A percentile compares a stretch with the other conserved stretches of the same genome.
Evolutionary conservation across 92 coral and sea anemone species (phyloP).

Genomic region (Epizoanthus ramosus): DNA sequence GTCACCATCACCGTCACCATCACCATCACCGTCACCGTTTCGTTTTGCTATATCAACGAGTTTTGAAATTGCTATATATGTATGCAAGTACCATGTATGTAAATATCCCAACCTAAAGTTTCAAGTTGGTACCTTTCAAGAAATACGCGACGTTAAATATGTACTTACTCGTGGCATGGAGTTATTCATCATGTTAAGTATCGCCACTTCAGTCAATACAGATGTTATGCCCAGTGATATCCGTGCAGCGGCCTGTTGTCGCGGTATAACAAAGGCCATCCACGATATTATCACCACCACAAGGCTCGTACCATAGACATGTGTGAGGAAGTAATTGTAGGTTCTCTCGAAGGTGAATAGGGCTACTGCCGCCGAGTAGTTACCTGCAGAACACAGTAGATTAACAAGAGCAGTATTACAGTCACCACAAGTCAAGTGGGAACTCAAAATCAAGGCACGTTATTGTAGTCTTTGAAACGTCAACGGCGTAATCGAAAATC

Average conservation of each 20-base stretch:
- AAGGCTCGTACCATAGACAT: conserved; percentile 74
- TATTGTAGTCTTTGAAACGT: too few species aligned
- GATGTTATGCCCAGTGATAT: conserved; percentile 77
- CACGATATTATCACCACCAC: conserved; percentile 77
- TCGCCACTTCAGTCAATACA: conserved; percentile 70
- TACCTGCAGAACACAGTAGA: conserved; percentile 39
- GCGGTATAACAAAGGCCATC: conserved; percentile 75
- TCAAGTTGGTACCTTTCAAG: too few species aligned
- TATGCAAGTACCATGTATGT: too few species aligned
- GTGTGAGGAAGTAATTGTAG: conserved; percentile 73
- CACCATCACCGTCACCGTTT: too few species aligned
- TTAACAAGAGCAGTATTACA: background rate
- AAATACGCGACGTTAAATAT: background rate
- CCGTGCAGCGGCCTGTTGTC: conserved; percentile 82
- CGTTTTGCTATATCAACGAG: too few species aligned
- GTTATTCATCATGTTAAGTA: conserved; percentile 76
- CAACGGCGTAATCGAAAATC: too few species aligned
- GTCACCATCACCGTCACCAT: too few species aligned
- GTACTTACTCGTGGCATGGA: conserved; percentile 77
- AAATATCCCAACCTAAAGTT: too few species aligned
- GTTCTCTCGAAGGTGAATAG: conserved; percentile 64
- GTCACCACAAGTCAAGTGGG: too few species aligned
- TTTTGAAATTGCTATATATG: too few species aligned
- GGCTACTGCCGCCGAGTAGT: conserved; percentile 62
- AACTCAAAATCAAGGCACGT: too few species aligned